Base-by-base conservation (phyloP, 2,888 invertebrate genomes). In the Scaptomyza reducta region DNA sequence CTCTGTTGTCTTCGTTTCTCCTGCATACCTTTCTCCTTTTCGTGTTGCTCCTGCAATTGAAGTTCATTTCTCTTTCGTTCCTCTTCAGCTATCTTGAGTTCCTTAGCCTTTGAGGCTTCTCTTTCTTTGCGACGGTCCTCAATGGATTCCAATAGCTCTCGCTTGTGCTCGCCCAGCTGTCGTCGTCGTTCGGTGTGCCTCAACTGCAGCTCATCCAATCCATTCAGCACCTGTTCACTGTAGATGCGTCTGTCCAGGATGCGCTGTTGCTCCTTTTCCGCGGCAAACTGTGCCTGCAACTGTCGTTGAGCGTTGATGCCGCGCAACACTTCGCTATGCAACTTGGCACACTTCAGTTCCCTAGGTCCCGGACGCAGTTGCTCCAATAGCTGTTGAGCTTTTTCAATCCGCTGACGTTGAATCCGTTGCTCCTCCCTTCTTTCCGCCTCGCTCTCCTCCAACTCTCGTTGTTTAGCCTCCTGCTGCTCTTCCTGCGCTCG, bases 241-340 rank as follows among this genome's bases (percentile, higher is more conserved):
- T 84, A 81, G 41, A 90, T 88, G 49, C 90, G 77, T 1, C 79
- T 87, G 70, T 92, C 92, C 63, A 88, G 81, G 0, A 66, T 44
- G 6, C 73, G 73, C 40, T 89, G 87, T 27, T 91, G 79, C 58
- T 84, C 88, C 7, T 74, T 25, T 5, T 81, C 80, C 35, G 77
- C 78, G 29, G 85, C 86, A 18, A 89, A 88, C 46, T 91, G 86
- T 10, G 70, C 69, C 38, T 87, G 89, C 10, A 91, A 81, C 31
- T 87, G 76, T 1, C 88, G 76, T 62, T 91, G 91, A 0, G 89
- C 87, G 16, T 89, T 89, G 6, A 91, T 80, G 11, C 84, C 88
- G 2, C 89, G 87, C 27, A 92, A 51, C 1, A 91, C 90, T 63
- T 91, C 91, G 59, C 91, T 90, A 42, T 90, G 88, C 7, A 90